Conservation (phyloP, 2,797 vertebrate genomes). For the Xenops minutus region DNA sequence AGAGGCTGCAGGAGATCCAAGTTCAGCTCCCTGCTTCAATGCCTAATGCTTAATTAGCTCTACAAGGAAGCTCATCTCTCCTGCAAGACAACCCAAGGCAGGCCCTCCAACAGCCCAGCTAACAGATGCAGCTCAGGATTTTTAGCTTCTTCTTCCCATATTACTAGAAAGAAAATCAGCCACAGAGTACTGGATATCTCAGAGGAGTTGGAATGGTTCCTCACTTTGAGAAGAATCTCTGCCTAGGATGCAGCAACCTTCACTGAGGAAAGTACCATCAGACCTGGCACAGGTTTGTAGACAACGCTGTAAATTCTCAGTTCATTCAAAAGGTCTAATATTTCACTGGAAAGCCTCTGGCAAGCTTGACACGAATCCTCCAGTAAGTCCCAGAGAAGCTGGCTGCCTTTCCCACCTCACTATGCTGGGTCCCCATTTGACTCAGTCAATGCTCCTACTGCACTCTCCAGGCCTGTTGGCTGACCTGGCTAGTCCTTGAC, state of each 20-base stretch:
- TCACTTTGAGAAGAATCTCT: not conserved
- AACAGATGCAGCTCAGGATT: not conserved
- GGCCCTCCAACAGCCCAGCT: not conserved
- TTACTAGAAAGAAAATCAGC: not conserved
- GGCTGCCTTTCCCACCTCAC: not conserved
- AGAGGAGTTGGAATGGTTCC: not conserved
- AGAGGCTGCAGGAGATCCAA: not conserved
- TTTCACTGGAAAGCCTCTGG: not conserved
- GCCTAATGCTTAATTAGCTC: not conserved
- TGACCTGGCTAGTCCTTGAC: not conserved
- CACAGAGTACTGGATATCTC: not conserved
- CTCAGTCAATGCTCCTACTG: not conserved
- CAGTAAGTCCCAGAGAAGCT: not conserved
- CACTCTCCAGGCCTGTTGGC: not conserved
- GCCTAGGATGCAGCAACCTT: not conserved
- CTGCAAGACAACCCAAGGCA: not conserved
- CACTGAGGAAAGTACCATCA: not conserved
- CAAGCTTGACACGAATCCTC: not conserved
- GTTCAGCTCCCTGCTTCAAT: not conserved
- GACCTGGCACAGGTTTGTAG: not conserved
- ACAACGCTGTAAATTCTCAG: not conserved
- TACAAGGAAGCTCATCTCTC: not conserved
- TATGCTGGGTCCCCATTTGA: accelerated
- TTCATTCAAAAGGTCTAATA: not conserved
- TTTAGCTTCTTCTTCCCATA: not conserved